Base-by-base conservation (phyloP, 2,797 vertebrate species). In the Argyrosomus regius region DNA sequence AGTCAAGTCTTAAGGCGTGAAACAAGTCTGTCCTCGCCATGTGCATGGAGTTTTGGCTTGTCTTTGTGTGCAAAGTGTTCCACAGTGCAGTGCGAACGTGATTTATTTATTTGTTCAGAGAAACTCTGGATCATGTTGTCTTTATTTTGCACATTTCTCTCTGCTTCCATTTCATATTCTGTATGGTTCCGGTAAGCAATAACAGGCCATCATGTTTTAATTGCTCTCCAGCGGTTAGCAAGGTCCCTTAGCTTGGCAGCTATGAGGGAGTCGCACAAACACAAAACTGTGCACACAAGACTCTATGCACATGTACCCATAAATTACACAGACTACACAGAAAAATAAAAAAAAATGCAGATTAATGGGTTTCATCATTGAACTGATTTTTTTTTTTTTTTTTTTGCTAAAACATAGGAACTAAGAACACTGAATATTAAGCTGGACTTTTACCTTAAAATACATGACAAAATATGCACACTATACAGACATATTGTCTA, bases 61-160 rank as follows among this genome's bases (percentile, higher is more conserved):
- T 49, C 3, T 28, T 43, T 71, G 16, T 58, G 56, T 62, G 67
- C 72, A n/a, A 80, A 84, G 69, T 78, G 63, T 68, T 84, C 73
- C 72, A 81, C 17, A 39, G 35, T 39, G 6, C 60, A 22, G n/a
- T 75, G 35, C 2, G 75, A 83, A 77, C 61, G 60, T 89, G 83
- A 86, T 86, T 87, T 90, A 86, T 84, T 78, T 10, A 70, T 87
- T 80, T 74, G 72, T 76, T 79, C 72, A 52, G 35, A 80, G 67
- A 28, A 58, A 66, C 64, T 61, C 64, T 82, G 80, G 63, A 68
- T 82, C 52, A n/a, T 56, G 28, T 45, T 72, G 60, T 80, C 70
- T 79, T 66, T 77, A 69, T 50, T 80, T 66, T 72, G 52, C 66
- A 66, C 22, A 28, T 60, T 82, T 84, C 52, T 52, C 20, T 77